Percentiles rank a stretch among this genome's conserved stretches.
These are phyloP conservation scores for Momotus momota DNA, from an alignment of 2,797 vertebrate genomes.

Conservation along the genomic window DNA sequence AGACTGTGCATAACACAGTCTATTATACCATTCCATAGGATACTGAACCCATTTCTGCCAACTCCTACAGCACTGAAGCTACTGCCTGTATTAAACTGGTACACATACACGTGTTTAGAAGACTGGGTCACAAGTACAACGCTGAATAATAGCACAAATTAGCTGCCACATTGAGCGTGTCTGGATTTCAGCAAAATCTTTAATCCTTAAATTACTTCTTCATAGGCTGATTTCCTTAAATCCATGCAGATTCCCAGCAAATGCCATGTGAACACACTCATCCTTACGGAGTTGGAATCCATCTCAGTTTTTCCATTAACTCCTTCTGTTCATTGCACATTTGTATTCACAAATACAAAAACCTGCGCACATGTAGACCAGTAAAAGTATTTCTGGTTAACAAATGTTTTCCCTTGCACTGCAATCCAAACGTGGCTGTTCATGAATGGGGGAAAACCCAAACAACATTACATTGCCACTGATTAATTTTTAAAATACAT, in stretches of 20 bases:
- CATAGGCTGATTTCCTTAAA: neutral
- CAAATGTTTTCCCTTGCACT: neutral
- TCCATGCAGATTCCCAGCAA: neutral
- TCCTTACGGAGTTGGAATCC: neutral
- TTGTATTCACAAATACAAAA: neutral
- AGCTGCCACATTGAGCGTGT: neutral
- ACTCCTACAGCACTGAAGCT: neutral
- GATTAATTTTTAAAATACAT: neutral
- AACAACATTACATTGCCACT: neutral
- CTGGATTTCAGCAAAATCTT: neutral
- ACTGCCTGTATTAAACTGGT: neutral
- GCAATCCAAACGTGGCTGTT: neutral
- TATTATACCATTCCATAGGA: neutral
- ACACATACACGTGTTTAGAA: accelerated
- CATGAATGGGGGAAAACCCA: neutral
- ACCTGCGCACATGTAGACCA: neutral
- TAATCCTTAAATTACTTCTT: slow-evolving; percentile 47
- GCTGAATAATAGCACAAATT: neutral
- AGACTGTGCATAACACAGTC: neutral
- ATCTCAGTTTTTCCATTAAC: slow-evolving; percentile 3
- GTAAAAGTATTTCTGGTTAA: neutral
- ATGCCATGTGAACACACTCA: neutral
- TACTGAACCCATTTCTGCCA: accelerated
- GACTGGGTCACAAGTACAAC: neutral
- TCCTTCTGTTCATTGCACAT: neutral